Evolutionary conservation across 1,140 invertebrate genomes (phyloP).

Genomic region (Drosophila ohnishii): DNA sequence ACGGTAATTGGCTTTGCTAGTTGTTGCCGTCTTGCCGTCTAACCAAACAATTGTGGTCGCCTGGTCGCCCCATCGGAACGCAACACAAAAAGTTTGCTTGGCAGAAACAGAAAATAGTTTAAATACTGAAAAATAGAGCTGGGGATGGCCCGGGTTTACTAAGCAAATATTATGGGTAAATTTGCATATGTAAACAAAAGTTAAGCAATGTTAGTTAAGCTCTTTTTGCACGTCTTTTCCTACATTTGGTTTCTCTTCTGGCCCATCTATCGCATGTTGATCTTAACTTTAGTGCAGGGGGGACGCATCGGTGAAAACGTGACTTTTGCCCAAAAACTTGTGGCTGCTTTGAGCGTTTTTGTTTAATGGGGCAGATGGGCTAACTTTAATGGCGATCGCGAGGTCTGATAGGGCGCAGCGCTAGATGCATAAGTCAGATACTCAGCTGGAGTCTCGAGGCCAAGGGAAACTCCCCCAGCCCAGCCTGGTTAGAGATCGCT

Average conservation of each 20-base stretch:
- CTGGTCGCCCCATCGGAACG: constrained; percentile 30
- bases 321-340: constrained; percentile 36
- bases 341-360: constrained; percentile 9
- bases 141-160: constrained; percentile 24
- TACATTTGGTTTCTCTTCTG: constrained; percentile 19
- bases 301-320: constrained; percentile 40
- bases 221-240: constrained; percentile 51
- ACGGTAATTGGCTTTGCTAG: constrained; percentile 71
- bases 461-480: constrained; percentile 11
- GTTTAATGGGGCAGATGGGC: constrained; percentile 34
- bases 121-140: constrained; percentile 23
- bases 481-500: neutral
- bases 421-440: constrained; percentile 26
- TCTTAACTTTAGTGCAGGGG: constrained; percentile 40
- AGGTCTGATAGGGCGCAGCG: constrained; percentile 13
- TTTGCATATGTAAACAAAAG: constrained; percentile 61
- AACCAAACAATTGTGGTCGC: constrained; percentile 37
- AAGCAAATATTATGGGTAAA: constrained; percentile 57
- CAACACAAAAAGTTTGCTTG: constrained; percentile 41
- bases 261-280: constrained; percentile 47
- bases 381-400: constrained; percentile 26
- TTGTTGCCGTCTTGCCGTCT: constrained; percentile 31
- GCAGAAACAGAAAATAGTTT: constrained; percentile 5
- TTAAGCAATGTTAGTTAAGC: constrained; percentile 61
- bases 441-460: neutral